Conservation (phyloP, 1,140 invertebrate species). For the Listronotus bonariensis region DNA sequence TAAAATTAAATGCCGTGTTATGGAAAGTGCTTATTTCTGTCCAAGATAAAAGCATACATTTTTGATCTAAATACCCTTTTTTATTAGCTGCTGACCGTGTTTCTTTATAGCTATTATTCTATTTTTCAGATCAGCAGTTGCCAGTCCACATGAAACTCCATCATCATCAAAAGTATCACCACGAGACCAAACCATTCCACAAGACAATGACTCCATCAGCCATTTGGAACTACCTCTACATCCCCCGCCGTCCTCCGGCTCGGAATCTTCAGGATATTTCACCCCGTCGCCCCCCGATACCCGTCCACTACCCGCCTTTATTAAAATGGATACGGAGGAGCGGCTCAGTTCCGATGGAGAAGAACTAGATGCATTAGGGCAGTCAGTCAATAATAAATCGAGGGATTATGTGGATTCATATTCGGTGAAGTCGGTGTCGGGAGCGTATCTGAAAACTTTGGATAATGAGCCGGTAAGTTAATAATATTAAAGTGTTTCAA, state of each 20-base stretch:
- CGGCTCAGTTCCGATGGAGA: slow-evolving; percentile 31
- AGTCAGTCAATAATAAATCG: slow-evolving; percentile 28
- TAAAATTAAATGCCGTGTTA: too few relatives aligned
- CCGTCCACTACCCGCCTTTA: slow-evolving; percentile 29
- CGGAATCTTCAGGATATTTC: slow-evolving; percentile 53
- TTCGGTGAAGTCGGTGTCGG: slow-evolving; percentile 2
- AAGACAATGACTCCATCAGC: slow-evolving; percentile 30
- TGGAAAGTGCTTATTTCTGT: too few relatives aligned
- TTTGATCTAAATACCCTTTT: too few relatives aligned
- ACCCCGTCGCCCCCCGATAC: slow-evolving; percentile 49
- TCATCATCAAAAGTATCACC: slow-evolving; percentile 18
- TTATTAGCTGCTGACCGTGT: too few relatives aligned
- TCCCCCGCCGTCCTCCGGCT: slow-evolving; percentile 47
- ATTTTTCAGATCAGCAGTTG: slow-evolving; percentile 20
- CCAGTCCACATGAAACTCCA: slow-evolving; percentile 16
- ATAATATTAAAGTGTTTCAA: too few relatives aligned
- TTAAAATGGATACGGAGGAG: slow-evolving; percentile 42
- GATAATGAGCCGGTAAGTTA: slow-evolving; percentile 12
- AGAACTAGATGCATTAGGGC: slow-evolving; percentile 3
- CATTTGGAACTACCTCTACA: slow-evolving; percentile 17
- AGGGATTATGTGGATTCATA: slow-evolving; percentile 23
- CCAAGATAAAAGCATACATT: too few relatives aligned
- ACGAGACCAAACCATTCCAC: slow-evolving; percentile 17
- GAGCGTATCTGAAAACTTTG: not conserved
- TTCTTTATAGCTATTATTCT: too few relatives aligned